These are phyloP conservation scores for Gouania willdenowi DNA, from an alignment of 2,797 vertebrate species.

Conservation along the genomic window DNA sequence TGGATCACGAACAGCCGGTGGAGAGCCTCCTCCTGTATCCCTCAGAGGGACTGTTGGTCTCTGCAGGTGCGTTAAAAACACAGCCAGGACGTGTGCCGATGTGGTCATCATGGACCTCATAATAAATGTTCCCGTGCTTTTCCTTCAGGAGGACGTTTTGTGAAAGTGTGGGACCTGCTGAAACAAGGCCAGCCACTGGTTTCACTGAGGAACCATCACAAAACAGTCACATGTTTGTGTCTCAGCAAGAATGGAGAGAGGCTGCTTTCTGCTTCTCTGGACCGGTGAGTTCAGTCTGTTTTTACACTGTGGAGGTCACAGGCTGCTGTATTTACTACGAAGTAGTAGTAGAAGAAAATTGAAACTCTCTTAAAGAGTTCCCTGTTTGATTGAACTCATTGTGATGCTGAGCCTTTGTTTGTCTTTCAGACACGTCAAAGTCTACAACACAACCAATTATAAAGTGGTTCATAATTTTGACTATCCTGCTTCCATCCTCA, in stretches of 20 bases:
- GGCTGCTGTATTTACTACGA: no score
- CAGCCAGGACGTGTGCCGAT: background rate
- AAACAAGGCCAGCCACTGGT: constrained; percentile 91
- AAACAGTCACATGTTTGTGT: constrained; percentile 91
- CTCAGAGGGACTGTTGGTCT: constrained; percentile 91
- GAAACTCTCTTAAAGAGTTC: no score
- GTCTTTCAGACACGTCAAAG: constrained; percentile 88
- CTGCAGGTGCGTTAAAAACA: constrained; percentile 79
- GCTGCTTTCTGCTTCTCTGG: constrained; percentile 89
- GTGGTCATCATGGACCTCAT: no score
- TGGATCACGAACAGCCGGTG: constrained; percentile 93
- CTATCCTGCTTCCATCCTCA: constrained; percentile 88
- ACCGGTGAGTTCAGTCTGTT: constrained; percentile 77
- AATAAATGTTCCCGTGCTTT: no score
- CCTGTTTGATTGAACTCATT: no score
- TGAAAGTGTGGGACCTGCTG: constrained; percentile 95
- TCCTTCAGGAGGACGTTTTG: constrained; percentile 84
- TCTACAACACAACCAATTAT: constrained; percentile 92
- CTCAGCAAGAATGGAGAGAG: constrained; percentile 88
- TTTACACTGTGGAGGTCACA: no score
- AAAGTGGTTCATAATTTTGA: constrained; percentile 96
- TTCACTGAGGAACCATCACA: constrained; percentile 95
- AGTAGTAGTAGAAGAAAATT: background rate
- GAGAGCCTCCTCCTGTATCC: constrained; percentile 93
- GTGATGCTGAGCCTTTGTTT: constrained; percentile 12